phyloP scores from a whole-genome alignment of 2,113 vertebrate genomes.

The Dicerorhinus sumatrensis region DNA sequence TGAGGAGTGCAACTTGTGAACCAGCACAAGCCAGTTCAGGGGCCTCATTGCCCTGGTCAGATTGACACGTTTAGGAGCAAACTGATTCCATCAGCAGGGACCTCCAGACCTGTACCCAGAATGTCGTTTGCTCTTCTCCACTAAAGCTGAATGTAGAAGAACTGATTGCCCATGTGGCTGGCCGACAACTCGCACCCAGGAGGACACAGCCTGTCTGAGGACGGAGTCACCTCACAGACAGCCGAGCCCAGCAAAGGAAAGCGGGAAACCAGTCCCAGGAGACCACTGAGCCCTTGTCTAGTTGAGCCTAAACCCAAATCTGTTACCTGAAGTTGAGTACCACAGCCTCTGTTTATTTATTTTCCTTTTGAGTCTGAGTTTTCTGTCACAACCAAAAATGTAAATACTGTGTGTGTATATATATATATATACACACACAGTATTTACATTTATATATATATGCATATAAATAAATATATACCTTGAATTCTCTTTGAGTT shows the following conservation, averaged over 20 bases:
- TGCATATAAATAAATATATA: too few species aligned
- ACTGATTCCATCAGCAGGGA: too few species aligned
- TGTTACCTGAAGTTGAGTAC: not conserved
- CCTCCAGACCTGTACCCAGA: not conserved
- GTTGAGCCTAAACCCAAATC: not conserved
- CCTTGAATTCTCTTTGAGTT: not conserved
- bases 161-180: not conserved
- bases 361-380: not conserved
- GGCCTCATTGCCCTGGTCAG: not conserved
- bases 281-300: not conserved
- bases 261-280: not conserved
- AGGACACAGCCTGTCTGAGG: not conserved
- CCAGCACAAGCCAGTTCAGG: not conserved
- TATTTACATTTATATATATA: too few species aligned
- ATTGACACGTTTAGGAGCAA: not conserved
- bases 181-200: not conserved
- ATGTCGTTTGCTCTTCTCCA: not conserved
- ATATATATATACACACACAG: too few species aligned
- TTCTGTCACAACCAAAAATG: not conserved
- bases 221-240: not conserved
- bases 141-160: not conserved
- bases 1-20: not conserved
- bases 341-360: not conserved
- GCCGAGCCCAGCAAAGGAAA: not conserved
- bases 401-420: not conserved